Evolutionary conservation across 2,888 invertebrate genomes (phyloP), one percentile per base, ranked within the genome.

Genomic region (Eupithecia inturbata): DNA sequence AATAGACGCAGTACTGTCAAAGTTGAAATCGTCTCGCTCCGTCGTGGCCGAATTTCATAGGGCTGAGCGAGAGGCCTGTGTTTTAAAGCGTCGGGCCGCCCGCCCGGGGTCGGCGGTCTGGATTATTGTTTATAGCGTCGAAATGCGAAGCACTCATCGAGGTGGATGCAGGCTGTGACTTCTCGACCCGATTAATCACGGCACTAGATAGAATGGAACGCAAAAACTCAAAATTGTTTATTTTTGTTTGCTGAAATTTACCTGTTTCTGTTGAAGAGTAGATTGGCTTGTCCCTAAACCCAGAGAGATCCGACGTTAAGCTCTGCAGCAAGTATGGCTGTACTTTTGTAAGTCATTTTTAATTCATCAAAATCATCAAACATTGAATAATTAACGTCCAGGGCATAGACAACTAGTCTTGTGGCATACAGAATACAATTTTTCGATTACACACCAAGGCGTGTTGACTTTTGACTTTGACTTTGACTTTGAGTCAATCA

Each of bases 51-150:
- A 76, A 73, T 73, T 70, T 72, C 85, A 80, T 80, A 85, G 83
- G 92, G 77, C 79, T 77, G 89, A 93, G 84, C 80, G 87, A 87
- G 92, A 90, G 84, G 84, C 79, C 77, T 74, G 79, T 87, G 80
- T 82, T 81, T 86, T 79, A 75, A 83, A 45, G 77, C 74, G 89
- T 89, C 92, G 88, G 89, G 84, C 82, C 89, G 82, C 73, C 66
- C 85, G 76, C 83, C 75, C 77, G 85, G 89, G 93, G 92, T 92
- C 87, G 88, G 85, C 79, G 82, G 88, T 88, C 88, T 89, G 91
- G 91, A 92, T 92, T 93, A 93, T 94, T 92, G 91, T 92, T 91
- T 92, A 92, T 90, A 90, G 87, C 90, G 89, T 89, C 88, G 91
- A 93, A 94, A 93, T 91, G 91, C 89, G 92, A 90, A 88, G 91